Conservation (phyloP, 2,113 vertebrate genomes). For the Pseudorectes ferrugineus region DNA sequence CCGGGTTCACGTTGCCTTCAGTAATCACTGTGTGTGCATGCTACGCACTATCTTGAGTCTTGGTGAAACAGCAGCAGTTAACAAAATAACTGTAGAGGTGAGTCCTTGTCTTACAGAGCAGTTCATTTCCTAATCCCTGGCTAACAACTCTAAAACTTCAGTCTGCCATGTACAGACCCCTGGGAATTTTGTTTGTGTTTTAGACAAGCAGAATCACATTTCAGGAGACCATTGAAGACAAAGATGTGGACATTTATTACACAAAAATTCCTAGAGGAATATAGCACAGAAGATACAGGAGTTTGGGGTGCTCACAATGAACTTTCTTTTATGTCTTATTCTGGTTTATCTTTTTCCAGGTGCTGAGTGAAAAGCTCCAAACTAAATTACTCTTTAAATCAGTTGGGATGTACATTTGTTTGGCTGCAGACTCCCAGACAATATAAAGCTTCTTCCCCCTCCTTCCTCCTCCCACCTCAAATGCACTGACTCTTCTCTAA, state of each 20-base stretch:
- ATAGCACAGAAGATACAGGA: background rate
- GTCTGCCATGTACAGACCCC: background rate
- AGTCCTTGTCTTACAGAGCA: background rate
- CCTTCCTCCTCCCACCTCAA: background rate
- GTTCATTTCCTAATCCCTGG: background rate
- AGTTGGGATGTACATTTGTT: background rate
- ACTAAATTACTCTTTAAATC: conserved; percentile 54
- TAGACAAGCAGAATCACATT: background rate
- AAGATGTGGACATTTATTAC: background rate
- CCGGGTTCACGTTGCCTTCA: background rate
- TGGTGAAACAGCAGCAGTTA: background rate
- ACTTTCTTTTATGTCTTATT: background rate
- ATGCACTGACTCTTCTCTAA: background rate
- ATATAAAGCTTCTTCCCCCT: background rate
- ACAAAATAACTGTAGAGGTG: background rate
- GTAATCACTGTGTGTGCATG: fast-evolving
- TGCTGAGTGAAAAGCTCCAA: conserved; percentile 56
- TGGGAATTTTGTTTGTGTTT: background rate
- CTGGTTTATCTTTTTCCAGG: conserved; percentile 51
- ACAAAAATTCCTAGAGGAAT: background rate
- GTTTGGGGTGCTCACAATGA: background rate
- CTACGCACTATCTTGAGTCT: background rate
- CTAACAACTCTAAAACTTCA: background rate
- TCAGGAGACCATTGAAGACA: background rate
- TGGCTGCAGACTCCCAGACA: background rate